These are phyloP conservation scores for Apodemia duryi DNA, from an alignment of 2,888 invertebrate genomes.

Conservation along the genomic window DNA sequence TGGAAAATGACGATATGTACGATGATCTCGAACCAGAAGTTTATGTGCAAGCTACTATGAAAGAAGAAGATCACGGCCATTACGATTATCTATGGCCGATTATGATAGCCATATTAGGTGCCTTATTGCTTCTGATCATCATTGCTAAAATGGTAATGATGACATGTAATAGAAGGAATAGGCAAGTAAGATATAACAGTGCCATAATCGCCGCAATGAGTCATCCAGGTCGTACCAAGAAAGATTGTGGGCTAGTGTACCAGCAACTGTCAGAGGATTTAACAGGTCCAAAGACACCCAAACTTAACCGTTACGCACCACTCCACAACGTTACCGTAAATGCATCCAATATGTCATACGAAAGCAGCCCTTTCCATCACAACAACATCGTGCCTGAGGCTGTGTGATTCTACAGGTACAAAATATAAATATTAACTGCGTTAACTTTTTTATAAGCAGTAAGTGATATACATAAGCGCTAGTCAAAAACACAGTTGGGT, in stretches of 20 bases:
- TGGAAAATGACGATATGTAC: conserved; percentile 52
- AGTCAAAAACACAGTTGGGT: conserved; percentile 46
- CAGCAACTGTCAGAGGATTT: conserved; percentile 89
- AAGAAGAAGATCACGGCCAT: conserved; percentile 60
- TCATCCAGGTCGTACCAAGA: conserved; percentile 78
- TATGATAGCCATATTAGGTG: conserved; percentile 78
- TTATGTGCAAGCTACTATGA: conserved; percentile 50
- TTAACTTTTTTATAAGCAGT: conserved; percentile 68
- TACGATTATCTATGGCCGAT: conserved; percentile 80
- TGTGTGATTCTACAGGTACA: conserved; percentile 63
- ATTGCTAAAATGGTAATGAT: conserved; percentile 74
- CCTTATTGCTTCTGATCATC: conserved; percentile 74
- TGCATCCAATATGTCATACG: conserved; percentile 75
- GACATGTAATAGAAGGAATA: conserved; percentile 52
- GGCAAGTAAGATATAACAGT: conserved; percentile 70
- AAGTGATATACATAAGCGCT: conserved; percentile 74
- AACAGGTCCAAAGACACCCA: conserved; percentile 83
- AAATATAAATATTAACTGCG: conserved; percentile 49
- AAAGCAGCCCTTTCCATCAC: conserved; percentile 82
- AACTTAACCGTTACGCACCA: conserved; percentile 82
- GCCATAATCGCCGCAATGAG: conserved; percentile 77
- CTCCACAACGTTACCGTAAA: conserved; percentile 71
- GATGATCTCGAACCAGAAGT: conserved; percentile 51
- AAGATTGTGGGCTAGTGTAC: conserved; percentile 87
- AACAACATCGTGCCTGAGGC: conserved; percentile 81